Conservation (phyloP, 2,888 invertebrate species). For the Torymus aiolomorphi region DNA sequence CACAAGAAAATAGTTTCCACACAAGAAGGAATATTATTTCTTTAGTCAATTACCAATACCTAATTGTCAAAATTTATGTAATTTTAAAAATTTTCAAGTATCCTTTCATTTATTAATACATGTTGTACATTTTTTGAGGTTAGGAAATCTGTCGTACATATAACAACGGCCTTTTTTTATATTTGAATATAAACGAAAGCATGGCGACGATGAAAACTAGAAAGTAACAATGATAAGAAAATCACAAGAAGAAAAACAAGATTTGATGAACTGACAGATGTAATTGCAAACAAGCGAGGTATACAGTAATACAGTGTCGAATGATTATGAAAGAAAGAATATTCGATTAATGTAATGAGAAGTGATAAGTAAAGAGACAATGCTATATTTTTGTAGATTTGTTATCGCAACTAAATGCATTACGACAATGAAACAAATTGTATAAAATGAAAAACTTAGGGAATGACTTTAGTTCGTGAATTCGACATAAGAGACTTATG, state of each 20-base stretch:
- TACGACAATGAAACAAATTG: slow-evolving; percentile 72
- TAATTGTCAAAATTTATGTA: too few relatives aligned
- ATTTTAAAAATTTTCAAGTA: too few relatives aligned
- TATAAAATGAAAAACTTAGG: slow-evolving; percentile 66
- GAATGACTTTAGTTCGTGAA: slow-evolving; percentile 55
- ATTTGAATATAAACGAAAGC: slow-evolving; percentile 33
- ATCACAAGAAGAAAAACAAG: slow-evolving; percentile 65
- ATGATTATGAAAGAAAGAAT: slow-evolving; percentile 61
- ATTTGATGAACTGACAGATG: slow-evolving; percentile 59
- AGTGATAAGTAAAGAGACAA: slow-evolving; percentile 67
- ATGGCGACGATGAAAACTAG: slow-evolving; percentile 45
- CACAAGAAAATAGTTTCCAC: too few relatives aligned
- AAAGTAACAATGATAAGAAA: slow-evolving; percentile 56
- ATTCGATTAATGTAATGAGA: slow-evolving; percentile 71
- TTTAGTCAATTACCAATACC: too few relatives aligned
- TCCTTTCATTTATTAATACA: too few relatives aligned
- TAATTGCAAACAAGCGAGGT: slow-evolving; percentile 58
- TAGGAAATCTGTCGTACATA: too few relatives aligned
- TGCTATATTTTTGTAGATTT: slow-evolving; percentile 76
- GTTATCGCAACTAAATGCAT: slow-evolving; percentile 74
- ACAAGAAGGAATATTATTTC: too few relatives aligned
- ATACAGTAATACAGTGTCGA: slow-evolving; percentile 59
- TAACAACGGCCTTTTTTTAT: slow-evolving; percentile 46
- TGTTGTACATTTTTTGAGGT: too few relatives aligned
- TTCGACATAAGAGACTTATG: slow-evolving; percentile 46